Evolutionary conservation across 2,113 vertebrate species (phyloP).

Genomic region (Eleginops maclovinus): DNA sequence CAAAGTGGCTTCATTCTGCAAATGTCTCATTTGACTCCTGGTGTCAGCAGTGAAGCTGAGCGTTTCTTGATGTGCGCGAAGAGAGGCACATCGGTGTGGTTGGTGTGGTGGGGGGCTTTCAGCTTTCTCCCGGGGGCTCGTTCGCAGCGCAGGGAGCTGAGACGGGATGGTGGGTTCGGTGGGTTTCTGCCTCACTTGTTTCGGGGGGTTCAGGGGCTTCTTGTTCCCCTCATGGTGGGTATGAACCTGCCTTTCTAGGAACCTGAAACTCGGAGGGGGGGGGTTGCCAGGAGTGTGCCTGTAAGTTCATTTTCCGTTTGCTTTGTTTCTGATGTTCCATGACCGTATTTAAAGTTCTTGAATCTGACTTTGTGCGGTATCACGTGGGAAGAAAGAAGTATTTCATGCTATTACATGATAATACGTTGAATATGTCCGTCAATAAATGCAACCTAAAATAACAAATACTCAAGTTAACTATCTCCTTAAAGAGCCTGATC

Average conservation of each 20-base stretch:
- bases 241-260: constrained; percentile 79
- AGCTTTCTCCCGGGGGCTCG: constrained; percentile 69
- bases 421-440: background rate
- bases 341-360: background rate
- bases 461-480: no score
- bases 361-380: background rate
- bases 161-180: constrained; percentile 74
- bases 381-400: background rate
- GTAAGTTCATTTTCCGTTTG: constrained; percentile 14
- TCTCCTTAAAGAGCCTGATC: background rate
- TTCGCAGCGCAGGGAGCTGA: constrained; percentile 64
- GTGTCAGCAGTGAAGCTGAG: constrained; percentile 17
- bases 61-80: constrained; percentile 55
- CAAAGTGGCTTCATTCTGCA: constrained; percentile 30
- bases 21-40: constrained; percentile 39
- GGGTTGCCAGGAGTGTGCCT: background rate
- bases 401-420: background rate
- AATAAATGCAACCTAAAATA: background rate
- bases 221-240: constrained; percentile 48
- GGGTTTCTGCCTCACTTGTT: constrained; percentile 67
- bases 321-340: constrained; percentile 39
- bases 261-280: constrained; percentile 62
- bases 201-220: constrained; percentile 64
- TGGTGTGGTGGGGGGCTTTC: constrained; percentile 72
- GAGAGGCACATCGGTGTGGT: constrained; percentile 68